Conservation (phyloP, 2,797 vertebrate species). For the Merluccius polli region DNA sequence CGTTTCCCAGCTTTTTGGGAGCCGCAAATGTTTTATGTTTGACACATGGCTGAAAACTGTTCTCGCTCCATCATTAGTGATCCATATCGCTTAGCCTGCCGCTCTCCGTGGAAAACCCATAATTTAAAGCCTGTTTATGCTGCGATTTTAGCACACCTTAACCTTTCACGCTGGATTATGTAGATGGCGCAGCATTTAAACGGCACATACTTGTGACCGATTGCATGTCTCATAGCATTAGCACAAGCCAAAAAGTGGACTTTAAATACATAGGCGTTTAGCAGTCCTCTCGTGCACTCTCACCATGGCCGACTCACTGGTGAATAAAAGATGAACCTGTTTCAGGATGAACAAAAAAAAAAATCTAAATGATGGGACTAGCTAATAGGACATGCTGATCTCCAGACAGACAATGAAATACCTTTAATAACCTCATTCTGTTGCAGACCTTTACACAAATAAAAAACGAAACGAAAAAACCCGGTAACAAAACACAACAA, state of each 20-base stretch:
- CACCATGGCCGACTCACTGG: constrained; percentile 50
- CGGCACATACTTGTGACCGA: neutral
- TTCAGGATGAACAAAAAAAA: constrained; percentile 62
- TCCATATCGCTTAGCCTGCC: constrained; percentile 28
- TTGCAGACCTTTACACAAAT: constrained; percentile 46
- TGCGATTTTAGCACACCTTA: constrained; percentile 13
- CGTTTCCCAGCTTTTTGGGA: constrained; percentile 29
- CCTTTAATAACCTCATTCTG: constrained; percentile 12
- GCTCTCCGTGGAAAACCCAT: neutral
- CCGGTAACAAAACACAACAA: constrained; percentile 31
- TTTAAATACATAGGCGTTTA: constrained; percentile 38
- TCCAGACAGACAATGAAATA: constrained; percentile 52
- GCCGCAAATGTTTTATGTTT: constrained; percentile 37
- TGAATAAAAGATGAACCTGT: constrained; percentile 77
- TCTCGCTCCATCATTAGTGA: constrained; percentile 38
- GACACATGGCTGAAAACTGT: constrained; percentile 40
- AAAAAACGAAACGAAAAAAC: constrained; percentile 33
- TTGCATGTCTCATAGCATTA: constrained; percentile 13
- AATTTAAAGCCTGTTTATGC: constrained; percentile 7
- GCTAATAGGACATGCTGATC: constrained; percentile 59
- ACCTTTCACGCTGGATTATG: constrained; percentile 15
- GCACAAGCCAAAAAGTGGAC: constrained; percentile 24
- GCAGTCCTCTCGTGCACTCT: constrained; percentile 47
- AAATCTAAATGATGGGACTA: constrained; percentile 62
- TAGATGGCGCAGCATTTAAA: constrained; percentile 6